Evolutionary conservation across 35 echinoderm and acorn worm species (phyloP).

Genomic region (Holothuria glaberrima): DNA sequence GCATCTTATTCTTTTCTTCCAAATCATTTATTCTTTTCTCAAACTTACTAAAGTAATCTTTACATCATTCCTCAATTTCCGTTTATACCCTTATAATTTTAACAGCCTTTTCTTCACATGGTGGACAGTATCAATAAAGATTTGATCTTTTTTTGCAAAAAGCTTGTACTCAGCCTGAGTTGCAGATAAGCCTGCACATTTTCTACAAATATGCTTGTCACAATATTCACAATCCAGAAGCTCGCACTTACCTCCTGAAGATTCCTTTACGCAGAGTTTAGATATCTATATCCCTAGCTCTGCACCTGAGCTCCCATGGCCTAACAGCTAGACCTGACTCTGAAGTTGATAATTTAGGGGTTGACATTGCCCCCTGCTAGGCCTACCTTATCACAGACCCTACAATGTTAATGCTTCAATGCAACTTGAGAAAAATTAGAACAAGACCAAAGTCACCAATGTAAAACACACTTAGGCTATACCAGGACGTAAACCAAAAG

Average conservation of each 20-base stretch:
- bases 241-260: slow-evolving; percentile 19
- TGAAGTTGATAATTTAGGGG: slow-evolving; percentile 15
- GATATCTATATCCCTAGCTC: neutral
- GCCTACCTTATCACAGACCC: neutral
- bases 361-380: neutral
- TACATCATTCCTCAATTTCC: slow-evolving; percentile 29
- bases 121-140: slow-evolving; percentile 25
- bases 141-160: slow-evolving; percentile 20
- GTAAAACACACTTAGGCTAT: no score
- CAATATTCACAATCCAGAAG: slow-evolving; percentile 14
- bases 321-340: neutral
- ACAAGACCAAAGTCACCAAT: no score
- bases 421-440: no score
- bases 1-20: no score
- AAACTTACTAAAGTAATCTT: no score
- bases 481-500: neutral
- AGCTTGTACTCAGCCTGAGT: slow-evolving; percentile 12
- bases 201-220: slow-evolving; percentile 16
- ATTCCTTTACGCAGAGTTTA: slow-evolving; percentile 3
- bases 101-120: slow-evolving; percentile 37
- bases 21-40: no score
- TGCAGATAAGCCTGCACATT: slow-evolving; percentile 21
- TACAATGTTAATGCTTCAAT: no score
- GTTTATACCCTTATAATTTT: slow-evolving; percentile 7
- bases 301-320: slow-evolving; percentile 21